phyloP scores from a whole-genome alignment of 2,888 invertebrate species.

The Heterodera filipjevi region DNA sequence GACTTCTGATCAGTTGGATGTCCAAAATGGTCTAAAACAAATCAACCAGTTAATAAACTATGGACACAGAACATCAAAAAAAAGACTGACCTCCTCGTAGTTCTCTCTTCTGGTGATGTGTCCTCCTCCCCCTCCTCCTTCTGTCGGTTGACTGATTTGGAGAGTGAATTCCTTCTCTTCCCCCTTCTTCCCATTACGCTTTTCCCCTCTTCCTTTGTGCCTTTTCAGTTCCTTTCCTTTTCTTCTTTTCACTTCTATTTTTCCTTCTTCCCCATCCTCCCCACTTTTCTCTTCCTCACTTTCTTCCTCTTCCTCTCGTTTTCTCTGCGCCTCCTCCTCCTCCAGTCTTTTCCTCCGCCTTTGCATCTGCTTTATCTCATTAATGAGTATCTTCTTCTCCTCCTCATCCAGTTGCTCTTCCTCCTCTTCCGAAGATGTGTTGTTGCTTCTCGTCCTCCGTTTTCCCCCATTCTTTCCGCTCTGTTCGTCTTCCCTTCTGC shows the following conservation, averaged over 20 bases:
- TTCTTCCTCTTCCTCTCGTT: background rate
- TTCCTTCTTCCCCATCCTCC: background rate
- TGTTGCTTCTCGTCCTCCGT: background rate
- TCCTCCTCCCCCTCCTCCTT: no score
- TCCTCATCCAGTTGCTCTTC: constrained; percentile 3
- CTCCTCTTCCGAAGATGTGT: background rate
- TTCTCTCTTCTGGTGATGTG: background rate
- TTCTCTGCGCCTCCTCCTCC: background rate
- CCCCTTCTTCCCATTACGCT: background rate
- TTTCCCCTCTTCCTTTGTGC: background rate
- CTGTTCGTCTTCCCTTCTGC: background rate
- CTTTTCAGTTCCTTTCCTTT: background rate
- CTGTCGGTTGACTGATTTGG: constrained; percentile 17
- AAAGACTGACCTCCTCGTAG: constrained; percentile 20
- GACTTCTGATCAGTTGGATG: constrained; percentile 30
- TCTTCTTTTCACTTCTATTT: background rate
- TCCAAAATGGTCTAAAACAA: constrained; percentile 30
- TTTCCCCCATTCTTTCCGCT: background rate
- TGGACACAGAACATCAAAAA: no score
- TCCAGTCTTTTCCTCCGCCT: background rate
- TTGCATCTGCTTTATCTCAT: background rate
- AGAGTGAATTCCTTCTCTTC: constrained; percentile 1
- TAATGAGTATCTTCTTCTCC: background rate
- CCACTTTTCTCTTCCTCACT: background rate
- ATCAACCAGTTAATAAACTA: background rate